Evolutionary conservation across 1,140 invertebrate species (phyloP), one percentile per base, ranked within the genome.

Genomic region (Stenopsyche tienmushanensis): DNA sequence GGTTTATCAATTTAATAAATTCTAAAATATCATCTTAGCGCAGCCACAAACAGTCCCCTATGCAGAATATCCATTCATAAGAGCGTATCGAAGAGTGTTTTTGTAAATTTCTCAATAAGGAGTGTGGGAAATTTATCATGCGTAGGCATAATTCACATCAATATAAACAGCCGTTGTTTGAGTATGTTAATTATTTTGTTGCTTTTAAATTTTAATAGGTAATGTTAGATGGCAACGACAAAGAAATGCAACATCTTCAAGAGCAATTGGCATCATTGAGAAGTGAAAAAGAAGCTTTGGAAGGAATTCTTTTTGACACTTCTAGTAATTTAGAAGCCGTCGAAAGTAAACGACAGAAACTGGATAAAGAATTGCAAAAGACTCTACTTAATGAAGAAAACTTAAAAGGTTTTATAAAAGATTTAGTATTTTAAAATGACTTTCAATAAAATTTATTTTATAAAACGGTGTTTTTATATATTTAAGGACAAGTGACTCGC

Each of bases 241-340:
- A 92, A 77, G 90, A 93, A 72, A 83, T 90, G 9, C 89, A 92
- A 72, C 83, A 89, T 20, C 66, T 84, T 0, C 86, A 90, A 78
- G 90, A 92, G 72, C 83, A 90, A 53, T 72, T 92, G 0, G 88
- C 90, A 0, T 85, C 89, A 0, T 75, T 90, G 21, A 81, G 90
- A 9, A 86, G 85, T 1, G 91, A 94, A 73, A 93, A 93, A 76
- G 90, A 92, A 74, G 86, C 90, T 0, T 75, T 94, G 2, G 91
- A 93, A 76, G 89, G 88, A 5, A 86, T 91, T 9, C 76, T 92
- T 1, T 92, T 92, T 71, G 90, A 92, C 67, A 89, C 89, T 0
- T 88, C 91, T 71, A 90, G 87, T 20, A 88, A 89, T 72, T 73
- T 93, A 18, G 90, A 92, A 74, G 82, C 86, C 17, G 84, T 86